Conservation (phyloP, 1,140 invertebrate genomes). For the Papilio aristodemus region DNA sequence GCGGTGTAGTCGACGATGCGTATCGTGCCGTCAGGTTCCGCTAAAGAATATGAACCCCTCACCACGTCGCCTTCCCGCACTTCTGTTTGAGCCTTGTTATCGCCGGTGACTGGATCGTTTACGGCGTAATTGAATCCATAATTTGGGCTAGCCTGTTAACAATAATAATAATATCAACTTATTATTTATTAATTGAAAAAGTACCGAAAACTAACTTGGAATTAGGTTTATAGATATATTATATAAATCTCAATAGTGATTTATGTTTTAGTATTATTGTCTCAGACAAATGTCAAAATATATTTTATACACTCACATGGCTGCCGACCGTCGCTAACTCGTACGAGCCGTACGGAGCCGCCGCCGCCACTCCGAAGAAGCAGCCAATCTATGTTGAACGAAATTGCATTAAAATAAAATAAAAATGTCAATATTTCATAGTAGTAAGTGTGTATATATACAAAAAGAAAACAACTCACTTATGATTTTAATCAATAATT, state of each 20-base stretch:
- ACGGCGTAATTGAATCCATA: conserved; percentile 85
- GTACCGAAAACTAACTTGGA: too few species aligned
- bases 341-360: conserved; percentile 53
- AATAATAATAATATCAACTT: background rate
- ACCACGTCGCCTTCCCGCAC: conserved; percentile 81
- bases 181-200: too few species aligned
- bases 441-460: too few species aligned
- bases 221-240: too few species aligned
- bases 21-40: conserved; percentile 82
- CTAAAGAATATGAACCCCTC: conserved; percentile 80
- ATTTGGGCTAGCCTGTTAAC: conserved; percentile 57
- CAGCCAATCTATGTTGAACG: conserved; percentile 63
- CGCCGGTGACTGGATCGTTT: conserved; percentile 83
- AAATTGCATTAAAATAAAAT: too few species aligned
- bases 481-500: too few species aligned
- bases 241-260: too few species aligned
- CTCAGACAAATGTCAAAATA: too few species aligned
- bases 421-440: too few species aligned
- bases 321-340: conserved; percentile 47
- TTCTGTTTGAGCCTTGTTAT: conserved; percentile 83
- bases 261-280: too few species aligned
- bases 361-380: conserved; percentile 54
- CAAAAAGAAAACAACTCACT: too few species aligned
- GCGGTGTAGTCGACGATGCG: conserved; percentile 82
- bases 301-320: conserved; percentile 53